phyloP scores from a whole-genome alignment of 1,140 invertebrate genomes.

The Eumeta japonica region DNA sequence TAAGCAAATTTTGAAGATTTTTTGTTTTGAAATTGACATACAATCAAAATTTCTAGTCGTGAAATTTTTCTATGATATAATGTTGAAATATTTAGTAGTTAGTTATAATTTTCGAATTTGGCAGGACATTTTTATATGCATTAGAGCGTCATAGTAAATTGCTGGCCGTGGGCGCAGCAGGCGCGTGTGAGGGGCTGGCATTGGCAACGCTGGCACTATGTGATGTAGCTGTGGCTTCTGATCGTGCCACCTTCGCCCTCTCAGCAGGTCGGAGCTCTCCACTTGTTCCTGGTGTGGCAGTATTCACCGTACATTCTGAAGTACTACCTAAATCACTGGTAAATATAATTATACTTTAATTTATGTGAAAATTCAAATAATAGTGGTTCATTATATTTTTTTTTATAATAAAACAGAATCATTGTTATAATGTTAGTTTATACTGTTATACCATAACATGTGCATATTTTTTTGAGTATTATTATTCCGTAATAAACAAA shows the following conservation, averaged over 20 bases:
- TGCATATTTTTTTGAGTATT: no score
- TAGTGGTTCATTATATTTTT: background rate
- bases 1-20: no score
- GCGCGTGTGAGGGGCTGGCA: conserved; percentile 29
- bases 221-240: conserved; percentile 37
- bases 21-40: no score
- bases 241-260: conserved; percentile 32
- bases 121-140: conserved; percentile 23
- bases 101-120: no score
- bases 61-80: no score
- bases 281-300: conserved; percentile 23
- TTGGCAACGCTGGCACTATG: conserved; percentile 34
- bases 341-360: conserved; percentile 3
- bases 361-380: background rate
- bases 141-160: conserved; percentile 31
- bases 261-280: conserved; percentile 11
- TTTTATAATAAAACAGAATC: conserved; percentile 1
- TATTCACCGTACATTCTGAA: conserved; percentile 15
- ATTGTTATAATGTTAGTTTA: background rate
- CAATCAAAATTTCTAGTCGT: no score
- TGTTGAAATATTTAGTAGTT: no score
- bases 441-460: no score
- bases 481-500: no score
- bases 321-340: conserved; percentile 25
- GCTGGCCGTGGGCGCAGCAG: conserved; percentile 29